phyloP scores from a whole-genome alignment of 1,140 invertebrate genomes.

The Drosophila athabasca region DNA sequence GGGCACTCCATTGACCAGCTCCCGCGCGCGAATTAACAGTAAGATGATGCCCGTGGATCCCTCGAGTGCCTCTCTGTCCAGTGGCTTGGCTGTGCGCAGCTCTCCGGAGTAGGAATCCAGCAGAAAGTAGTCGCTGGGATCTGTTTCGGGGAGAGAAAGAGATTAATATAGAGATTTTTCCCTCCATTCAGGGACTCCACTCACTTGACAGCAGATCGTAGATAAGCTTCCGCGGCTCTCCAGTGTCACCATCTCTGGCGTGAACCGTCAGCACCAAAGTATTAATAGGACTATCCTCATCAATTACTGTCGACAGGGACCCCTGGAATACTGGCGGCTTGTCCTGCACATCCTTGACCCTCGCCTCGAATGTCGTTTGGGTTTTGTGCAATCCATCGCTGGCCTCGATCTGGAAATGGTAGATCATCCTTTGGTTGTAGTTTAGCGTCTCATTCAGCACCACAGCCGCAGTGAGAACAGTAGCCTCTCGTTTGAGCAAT shows the following conservation, averaged over 20 bases:
- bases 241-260: conserved; percentile 92
- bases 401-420: conserved; percentile 88
- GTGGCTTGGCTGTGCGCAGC: conserved; percentile 91
- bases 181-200: conserved; percentile 56
- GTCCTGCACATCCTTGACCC: conserved; percentile 92
- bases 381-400: conserved; percentile 90
- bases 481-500: conserved; percentile 86
- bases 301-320: conserved; percentile 90
- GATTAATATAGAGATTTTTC: too few species aligned
- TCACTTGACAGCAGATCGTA: conserved; percentile 93
- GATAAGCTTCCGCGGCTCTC: conserved; percentile 90
- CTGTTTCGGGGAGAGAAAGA: conserved; percentile 82
- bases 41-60: conserved; percentile 91
- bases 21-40: conserved; percentile 89
- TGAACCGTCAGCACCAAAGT: conserved; percentile 91
- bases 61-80: conserved; percentile 92
- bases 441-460: conserved; percentile 88
- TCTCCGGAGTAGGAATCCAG: conserved; percentile 91
- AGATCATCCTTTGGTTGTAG: conserved; percentile 90
- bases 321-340: conserved; percentile 92
- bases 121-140: conserved; percentile 94
- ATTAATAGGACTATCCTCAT: conserved; percentile 93
- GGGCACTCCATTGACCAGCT: conserved; percentile 89
- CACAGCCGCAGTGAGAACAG: conserved; percentile 87
- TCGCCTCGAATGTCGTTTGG: conserved; percentile 89